Conservation (phyloP, 2,888 invertebrate genomes). For the Calliscelio sp. region DNA sequence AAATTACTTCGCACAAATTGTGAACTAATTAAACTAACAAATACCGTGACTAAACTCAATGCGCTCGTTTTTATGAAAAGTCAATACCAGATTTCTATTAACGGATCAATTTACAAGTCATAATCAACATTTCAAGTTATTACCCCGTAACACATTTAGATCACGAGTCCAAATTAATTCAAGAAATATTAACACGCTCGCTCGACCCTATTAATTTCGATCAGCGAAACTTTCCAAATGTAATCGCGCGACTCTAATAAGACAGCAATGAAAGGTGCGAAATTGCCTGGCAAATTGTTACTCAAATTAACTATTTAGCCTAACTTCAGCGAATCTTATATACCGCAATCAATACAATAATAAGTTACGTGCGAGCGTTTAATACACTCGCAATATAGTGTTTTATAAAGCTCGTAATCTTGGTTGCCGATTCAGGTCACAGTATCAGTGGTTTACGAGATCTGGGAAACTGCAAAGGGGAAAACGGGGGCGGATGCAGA, state of each 20-base stretch:
- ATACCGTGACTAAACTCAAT: too few relatives aligned
- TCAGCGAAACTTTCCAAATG: neutral
- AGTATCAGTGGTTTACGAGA: too few relatives aligned
- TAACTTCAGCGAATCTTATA: constrained; percentile 12
- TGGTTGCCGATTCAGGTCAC: neutral
- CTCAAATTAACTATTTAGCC: neutral
- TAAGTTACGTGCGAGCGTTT: constrained; percentile 12
- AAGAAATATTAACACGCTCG: too few relatives aligned
- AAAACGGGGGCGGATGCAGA: neutral
- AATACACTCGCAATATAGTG: neutral
- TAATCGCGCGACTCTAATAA: neutral
- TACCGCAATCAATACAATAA: constrained; percentile 31
- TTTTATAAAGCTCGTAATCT: constrained; percentile 15
- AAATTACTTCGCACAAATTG: too few relatives aligned
- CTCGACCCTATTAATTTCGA: neutral
- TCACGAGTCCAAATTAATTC: too few relatives aligned
- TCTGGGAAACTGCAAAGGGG: too few relatives aligned
- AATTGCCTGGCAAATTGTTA: neutral
- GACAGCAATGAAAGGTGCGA: neutral
- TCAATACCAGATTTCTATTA: too few relatives aligned
- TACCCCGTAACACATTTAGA: too few relatives aligned
- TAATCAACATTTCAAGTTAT: too few relatives aligned
- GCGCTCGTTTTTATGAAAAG: too few relatives aligned
- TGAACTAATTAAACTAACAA: too few relatives aligned
- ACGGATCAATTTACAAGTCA: too few relatives aligned